Evolutionary conservation across 2,888 invertebrate species (phyloP).

Genomic region (Brachyopa scutellaris): DNA sequence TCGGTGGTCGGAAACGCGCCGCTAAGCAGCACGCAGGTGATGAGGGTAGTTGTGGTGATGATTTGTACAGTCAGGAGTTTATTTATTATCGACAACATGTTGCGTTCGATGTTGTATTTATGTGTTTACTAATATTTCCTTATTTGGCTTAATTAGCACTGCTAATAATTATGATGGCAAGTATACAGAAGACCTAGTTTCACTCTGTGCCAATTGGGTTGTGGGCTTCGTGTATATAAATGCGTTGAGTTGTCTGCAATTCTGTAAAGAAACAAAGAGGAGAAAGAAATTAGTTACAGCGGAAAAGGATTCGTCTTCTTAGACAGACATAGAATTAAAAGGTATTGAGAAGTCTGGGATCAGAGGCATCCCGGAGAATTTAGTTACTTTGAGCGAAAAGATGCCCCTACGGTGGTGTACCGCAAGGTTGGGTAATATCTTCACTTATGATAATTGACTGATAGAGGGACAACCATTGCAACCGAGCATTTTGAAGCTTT

Average conservation of each 20-base stretch:
- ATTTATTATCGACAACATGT: slow-evolving; percentile 55
- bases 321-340: no score
- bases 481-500: no score
- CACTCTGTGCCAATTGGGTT: slow-evolving; percentile 8
- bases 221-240: not conserved
- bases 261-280: slow-evolving; percentile 48
- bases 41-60: slow-evolving; percentile 48
- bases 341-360: no score
- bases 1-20: slow-evolving; percentile 31
- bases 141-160: slow-evolving; percentile 27
- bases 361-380: no score
- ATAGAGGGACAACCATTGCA: no score
- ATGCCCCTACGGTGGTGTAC: no score
- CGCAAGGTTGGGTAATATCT: no score
- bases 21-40: slow-evolving; percentile 45
- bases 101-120: slow-evolving; percentile 1
- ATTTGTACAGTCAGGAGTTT: slow-evolving; percentile 52
- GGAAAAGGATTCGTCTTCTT: no score
- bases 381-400: no score
- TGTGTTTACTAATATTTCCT: not conserved
- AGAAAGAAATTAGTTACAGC: no score
- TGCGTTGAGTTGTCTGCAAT: slow-evolving; percentile 36
- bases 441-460: no score
- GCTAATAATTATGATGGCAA: slow-evolving; percentile 33
- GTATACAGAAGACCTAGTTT: not conserved